Evolutionary conservation across 1,140 invertebrate species (phyloP).

Genomic region (Diabrotica virgifera): DNA sequence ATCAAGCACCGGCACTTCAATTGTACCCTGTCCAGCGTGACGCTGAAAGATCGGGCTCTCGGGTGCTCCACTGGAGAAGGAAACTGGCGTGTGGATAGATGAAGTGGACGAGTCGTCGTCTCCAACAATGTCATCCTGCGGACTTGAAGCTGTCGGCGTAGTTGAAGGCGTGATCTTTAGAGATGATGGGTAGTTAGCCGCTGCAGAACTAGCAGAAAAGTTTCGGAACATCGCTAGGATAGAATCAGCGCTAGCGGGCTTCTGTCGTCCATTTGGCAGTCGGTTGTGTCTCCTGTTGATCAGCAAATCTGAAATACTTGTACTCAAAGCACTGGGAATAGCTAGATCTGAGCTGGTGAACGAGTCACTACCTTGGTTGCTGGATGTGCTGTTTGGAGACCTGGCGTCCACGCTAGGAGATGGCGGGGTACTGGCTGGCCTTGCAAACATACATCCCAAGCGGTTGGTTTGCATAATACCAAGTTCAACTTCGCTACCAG

Average conservation of each 20-base stretch:
- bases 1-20: conserved; percentile 66
- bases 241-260: conserved; percentile 68
- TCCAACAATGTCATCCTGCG: conserved; percentile 63
- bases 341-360: conserved; percentile 64
- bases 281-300: conserved; percentile 30
- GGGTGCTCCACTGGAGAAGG: conserved; percentile 53
- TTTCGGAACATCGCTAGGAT: conserved; percentile 71
- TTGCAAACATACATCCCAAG: conserved; percentile 44
- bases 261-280: conserved; percentile 48
- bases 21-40: conserved; percentile 43
- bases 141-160: conserved; percentile 64
- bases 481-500: conserved; percentile 62
- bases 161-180: conserved; percentile 59
- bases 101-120: conserved; percentile 61
- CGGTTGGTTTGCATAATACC: conserved; percentile 50
- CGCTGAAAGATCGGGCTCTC: conserved; percentile 56
- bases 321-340: conserved; percentile 43
- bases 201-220: conserved; percentile 57
- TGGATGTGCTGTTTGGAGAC: conserved; percentile 61
- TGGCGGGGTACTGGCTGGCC: conserved; percentile 53
- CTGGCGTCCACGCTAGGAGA: conserved; percentile 54
- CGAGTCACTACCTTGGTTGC: conserved; percentile 68
- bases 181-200: conserved; percentile 54
- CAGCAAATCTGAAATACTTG: conserved; percentile 45
- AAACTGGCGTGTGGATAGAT: conserved; percentile 56